Base-by-base conservation (phyloP, 2,113 vertebrate species). In the Arizona elegans region DNA sequence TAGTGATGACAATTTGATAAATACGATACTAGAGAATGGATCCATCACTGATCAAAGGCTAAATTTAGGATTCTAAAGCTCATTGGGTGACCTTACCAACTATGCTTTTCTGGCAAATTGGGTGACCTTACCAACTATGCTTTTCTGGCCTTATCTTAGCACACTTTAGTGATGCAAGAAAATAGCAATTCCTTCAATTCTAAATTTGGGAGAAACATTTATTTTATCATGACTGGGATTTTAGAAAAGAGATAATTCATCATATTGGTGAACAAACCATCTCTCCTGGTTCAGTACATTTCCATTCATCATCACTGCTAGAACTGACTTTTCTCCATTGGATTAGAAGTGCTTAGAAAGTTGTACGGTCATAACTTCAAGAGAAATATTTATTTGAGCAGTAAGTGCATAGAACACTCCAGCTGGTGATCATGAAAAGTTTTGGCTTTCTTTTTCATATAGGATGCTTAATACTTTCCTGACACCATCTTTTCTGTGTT, bases 261-360 rank as follows among this genome's bases (percentile, higher is more conserved):
- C 8, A 24, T n/a, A 88, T 11, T n/a, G 19, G 29, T 26, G 95
- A 95, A 88, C 91, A 95, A 95, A 88, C 91, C 93, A 15, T 55
- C 59, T 86, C 53, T 90, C 92, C 94, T 95, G 95, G 93, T 54
- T 89, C 88, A 3, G 53, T 94, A 94, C 94, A 50, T 95, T 94
- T 92, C 29, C 85, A 87, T 94, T 90, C 58, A 38, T 47, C 50
- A 38, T 56, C 29, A 33, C 55, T n/a, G 58, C 52, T 90, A 90
- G 94, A 92, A 38, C 75, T 81, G 93, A 92, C 90, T 90, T 52
- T 90, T 1, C 43, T 81, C 7, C 90, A 29, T 92, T 93, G 94
- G 56, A 65, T 96, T 94, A 89, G 23, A 52, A 92, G 86, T 93
- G 75, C 92, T 94, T 94, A 89, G 89, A 95, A 85, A 94, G 43